Base-by-base conservation (phyloP, 2,113 vertebrate species). In the Passerina amoena region DNA sequence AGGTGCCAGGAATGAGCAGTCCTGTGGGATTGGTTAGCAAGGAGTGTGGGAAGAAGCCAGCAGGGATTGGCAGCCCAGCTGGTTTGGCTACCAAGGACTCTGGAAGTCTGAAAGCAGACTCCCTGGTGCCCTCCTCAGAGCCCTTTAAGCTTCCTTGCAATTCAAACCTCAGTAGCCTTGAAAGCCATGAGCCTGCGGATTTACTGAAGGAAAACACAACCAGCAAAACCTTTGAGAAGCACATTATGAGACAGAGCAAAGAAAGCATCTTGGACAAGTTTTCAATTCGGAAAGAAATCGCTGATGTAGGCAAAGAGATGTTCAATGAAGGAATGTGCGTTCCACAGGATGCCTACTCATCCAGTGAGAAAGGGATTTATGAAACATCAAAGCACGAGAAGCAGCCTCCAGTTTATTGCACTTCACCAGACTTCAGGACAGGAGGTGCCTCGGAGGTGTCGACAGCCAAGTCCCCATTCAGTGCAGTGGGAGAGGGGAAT, bases 401-500 rank as follows among this genome's bases (percentile, higher is more conserved):
- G 81, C 98, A 98, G 51, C 97, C 97, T 95, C 97, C 98, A 0
- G 97, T 98, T 19, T 98, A 98, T 97, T 98, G 98, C 97, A 98
- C 98, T 97, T 98, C 98, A 19, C 97, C 98, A 53, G 98, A 98
- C 95, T 98, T 98, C 96, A 97, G 98, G 79, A 97, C 97, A 63
- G 98, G 98, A 96, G 97, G 97, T 33, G 97, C 96, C 81, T 98
- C 98, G 27, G 98, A 98, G 21, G 90, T 97, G 25, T 98, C 98
- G 2, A 96, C 97, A 22, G 97, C 98, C 14, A 98, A 98, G 86
- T 98, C 98, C 79, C 98, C 98, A 0, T 98, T 98, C 27, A 97
- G 98, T 30, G 98, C 98, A 6, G 98, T 98, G 10, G 98, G 98
- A 80, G 98, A 98, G 89, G 98, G 98, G 47, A 98, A 93, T 40